Base-by-base conservation (phyloP, 1,140 invertebrate species). In the Pentalonia nigronervosa region DNA sequence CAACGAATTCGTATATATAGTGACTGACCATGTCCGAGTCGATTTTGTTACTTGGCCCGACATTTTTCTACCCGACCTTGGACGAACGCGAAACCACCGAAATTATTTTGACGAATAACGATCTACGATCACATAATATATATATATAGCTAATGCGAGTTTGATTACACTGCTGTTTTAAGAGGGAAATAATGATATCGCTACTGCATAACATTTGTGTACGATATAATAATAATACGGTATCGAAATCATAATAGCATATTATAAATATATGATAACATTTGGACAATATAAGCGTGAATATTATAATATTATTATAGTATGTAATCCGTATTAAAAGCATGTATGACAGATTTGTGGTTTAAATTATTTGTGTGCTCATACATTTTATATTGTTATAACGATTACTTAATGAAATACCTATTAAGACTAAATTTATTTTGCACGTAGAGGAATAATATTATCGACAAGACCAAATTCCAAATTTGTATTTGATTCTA, bases 11-110 rank as follows among this genome's bases (percentile, higher is more conserved):
- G n/a, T 50, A 48, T 48, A 48, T 17, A 48, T 17, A 11, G 86
- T 50, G 86, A 88, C 86, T 88, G 86, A 88, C 86, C 86, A 50
- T 50, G 47, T 88, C 47, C 47, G n/a, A 50, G 47, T n/a, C 47
- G 30, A 48, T 87, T 87, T 87, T 87, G 34, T 88, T 48, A 14
- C 86, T 88, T 21, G 8, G 30, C 1, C 30, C 47, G 7, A 48
- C 47, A 21, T 88, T 50, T 88, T 88, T 88, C 47, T 9, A 88
- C 34, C n/a, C n/a, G 21, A 50, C 86, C 86, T 88, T 88, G 86
- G 86, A 20, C n/a, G 34, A 88, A 53, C 20, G 34, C 47, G 21
- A 87, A 48, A 87, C 14, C 25, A 47, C 6, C 86, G 47, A n/a
- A 48, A 87, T 23, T 30, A n/a, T 87, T 87, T n/a, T 25, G 83